Conservation (phyloP, 2,888 invertebrate species). For the Chesias legatella region DNA sequence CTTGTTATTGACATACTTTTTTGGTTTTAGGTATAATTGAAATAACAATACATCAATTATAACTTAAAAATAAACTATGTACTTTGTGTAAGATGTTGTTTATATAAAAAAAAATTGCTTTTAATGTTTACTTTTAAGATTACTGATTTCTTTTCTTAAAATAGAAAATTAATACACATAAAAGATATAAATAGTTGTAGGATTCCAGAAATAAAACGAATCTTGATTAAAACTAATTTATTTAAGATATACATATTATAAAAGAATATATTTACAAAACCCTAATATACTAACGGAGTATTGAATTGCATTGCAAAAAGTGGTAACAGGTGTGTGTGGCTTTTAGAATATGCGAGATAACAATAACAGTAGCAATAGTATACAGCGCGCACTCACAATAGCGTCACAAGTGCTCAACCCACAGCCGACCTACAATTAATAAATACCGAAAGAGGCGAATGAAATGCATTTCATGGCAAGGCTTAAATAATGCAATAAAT, state of each 20-base stretch:
- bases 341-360: constrained; percentile 26
- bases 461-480: constrained; percentile 76
- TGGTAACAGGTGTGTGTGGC: constrained; percentile 63
- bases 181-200: no score
- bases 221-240: constrained; percentile 46
- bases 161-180: no score
- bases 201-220: constrained; percentile 31
- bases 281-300: constrained; percentile 66
- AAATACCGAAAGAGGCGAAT: constrained; percentile 32
- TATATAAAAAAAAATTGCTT: no score
- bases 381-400: no score
- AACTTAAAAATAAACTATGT: no score
- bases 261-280: constrained; percentile 73
- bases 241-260: constrained; percentile 39
- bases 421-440: constrained; percentile 39
- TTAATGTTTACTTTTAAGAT: no score
- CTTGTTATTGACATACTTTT: no score
- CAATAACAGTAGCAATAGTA: constrained; percentile 17
- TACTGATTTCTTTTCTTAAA: no score
- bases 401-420: constrained; percentile 30
- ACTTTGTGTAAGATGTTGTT: no score
- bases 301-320: constrained; percentile 64
- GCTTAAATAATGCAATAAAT: constrained; percentile 69
- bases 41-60: no score
- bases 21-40: no score